Conservation (phyloP, 2,113 vertebrate species). For the Crotalus helleri region DNA sequence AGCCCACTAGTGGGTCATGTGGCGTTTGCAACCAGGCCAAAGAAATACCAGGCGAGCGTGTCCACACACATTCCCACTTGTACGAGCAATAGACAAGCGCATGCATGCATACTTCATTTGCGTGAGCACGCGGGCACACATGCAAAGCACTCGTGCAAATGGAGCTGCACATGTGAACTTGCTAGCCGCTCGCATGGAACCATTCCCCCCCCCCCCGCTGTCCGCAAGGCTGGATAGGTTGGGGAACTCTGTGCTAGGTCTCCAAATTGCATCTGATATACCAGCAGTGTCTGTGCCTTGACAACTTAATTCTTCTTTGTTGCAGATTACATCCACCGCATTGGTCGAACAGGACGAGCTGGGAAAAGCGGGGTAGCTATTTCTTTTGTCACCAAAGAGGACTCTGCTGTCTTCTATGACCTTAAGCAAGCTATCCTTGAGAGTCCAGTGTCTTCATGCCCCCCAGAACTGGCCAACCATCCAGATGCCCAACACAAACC, state of each 20-base stretch:
- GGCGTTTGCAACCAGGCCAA: neutral
- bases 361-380: conserved; percentile 95
- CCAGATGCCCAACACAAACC: conserved; percentile 98
- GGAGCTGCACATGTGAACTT: neutral
- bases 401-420: conserved; percentile 93
- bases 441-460: conserved; percentile 94
- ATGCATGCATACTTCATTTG: neutral
- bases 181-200: rapidly evolving
- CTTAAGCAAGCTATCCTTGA: conserved; percentile 96
- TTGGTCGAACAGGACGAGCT: conserved; percentile 92
- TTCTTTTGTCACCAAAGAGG: conserved; percentile 98
- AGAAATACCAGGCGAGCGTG: neutral
- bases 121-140: too few relatives aligned
- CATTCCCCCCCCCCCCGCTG: rapidly evolving
- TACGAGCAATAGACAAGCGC: neutral
- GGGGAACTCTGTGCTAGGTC: neutral
- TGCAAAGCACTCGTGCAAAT: neutral
- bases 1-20: too few relatives aligned
- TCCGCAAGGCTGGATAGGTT: neutral
- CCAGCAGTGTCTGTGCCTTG: neutral
- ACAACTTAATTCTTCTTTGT: rapidly evolving
- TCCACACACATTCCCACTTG: neutral
- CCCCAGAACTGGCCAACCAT: conserved; percentile 93
- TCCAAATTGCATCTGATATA: neutral
- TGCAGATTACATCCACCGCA: conserved; percentile 96